These are phyloP conservation scores for Eristalis arbustorum DNA, from an alignment of 2,888 invertebrate genomes.

Conservation along the genomic window DNA sequence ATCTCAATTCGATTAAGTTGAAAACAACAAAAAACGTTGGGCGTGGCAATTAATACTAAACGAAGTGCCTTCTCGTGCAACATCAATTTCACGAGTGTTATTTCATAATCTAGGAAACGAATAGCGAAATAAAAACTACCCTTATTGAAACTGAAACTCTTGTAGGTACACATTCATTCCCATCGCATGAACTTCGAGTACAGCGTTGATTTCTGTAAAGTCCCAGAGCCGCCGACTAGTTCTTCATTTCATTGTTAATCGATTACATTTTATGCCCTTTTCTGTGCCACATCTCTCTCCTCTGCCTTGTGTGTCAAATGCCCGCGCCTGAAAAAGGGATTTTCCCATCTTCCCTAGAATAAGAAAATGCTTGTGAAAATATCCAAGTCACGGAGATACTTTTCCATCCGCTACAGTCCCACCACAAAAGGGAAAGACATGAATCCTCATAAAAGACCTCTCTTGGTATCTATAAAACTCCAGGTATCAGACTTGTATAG, in stretches of 20 bases:
- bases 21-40: background rate
- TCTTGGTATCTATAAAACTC: background rate
- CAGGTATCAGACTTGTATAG: conserved; percentile 2
- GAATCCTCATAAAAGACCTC: conserved; percentile 14
- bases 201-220: background rate
- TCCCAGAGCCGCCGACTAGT: background rate
- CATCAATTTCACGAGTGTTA: background rate
- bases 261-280: conserved; percentile 3
- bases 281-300: background rate
- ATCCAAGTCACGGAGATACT: background rate
- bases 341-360: background rate
- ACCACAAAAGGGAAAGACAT: conserved; percentile 2
- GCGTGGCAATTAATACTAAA: background rate
- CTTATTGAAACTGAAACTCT: background rate
- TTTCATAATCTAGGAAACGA: background rate
- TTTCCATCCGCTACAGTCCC: background rate
- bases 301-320: background rate
- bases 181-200: background rate
- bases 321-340: conserved; percentile 5
- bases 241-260: background rate
- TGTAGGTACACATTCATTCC: background rate
- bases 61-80: background rate
- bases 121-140: background rate
- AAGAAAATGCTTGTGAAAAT: background rate
- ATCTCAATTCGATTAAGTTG: background rate